A percentile compares a stretch with the other conserved stretches of the same genome.
Conservation (phyloP, 2,797 vertebrate genomes). For the Mormyrus proboscirostris region DNA sequence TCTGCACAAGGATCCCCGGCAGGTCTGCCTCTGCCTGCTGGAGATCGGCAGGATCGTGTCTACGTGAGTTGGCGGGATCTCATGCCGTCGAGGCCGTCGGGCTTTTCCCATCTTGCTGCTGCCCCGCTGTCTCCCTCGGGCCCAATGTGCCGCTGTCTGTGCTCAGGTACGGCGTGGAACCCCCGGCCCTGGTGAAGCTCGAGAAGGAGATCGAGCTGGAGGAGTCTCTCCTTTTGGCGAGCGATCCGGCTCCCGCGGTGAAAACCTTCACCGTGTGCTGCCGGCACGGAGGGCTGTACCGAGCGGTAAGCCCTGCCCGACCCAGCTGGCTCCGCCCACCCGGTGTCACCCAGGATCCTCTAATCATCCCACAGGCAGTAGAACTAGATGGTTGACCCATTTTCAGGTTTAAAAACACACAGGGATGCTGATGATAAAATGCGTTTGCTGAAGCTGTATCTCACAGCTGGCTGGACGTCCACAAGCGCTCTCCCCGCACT, state of each 20-base stretch:
- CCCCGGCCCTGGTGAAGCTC: conserved; percentile 87
- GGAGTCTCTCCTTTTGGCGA: conserved; percentile 77
- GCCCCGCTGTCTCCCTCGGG: neutral
- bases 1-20: conserved; percentile 91
- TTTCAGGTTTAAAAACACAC: neutral
- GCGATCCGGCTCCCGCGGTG: conserved; percentile 65
- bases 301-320: conserved; percentile 63
- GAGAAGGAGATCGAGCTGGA: conserved; percentile 98
- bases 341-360: neutral
- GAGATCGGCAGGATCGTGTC: conserved; percentile 90
- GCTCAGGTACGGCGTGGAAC: conserved; percentile 71
- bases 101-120: neutral
- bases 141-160: neutral
- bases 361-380: neutral
- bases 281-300: conserved; percentile 78
- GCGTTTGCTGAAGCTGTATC: neutral
- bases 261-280: conserved; percentile 83
- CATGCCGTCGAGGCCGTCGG: neutral
- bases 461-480: neutral
- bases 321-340: neutral
- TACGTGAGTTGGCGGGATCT: conserved; percentile 57
- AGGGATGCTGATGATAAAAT: neutral
- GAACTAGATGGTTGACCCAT: neutral
- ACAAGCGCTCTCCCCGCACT: too few relatives aligned
- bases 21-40: conserved; percentile 93